phyloP scores from a whole-genome alignment of 2,888 invertebrate genomes.

The Crocallis elinguaria region DNA sequence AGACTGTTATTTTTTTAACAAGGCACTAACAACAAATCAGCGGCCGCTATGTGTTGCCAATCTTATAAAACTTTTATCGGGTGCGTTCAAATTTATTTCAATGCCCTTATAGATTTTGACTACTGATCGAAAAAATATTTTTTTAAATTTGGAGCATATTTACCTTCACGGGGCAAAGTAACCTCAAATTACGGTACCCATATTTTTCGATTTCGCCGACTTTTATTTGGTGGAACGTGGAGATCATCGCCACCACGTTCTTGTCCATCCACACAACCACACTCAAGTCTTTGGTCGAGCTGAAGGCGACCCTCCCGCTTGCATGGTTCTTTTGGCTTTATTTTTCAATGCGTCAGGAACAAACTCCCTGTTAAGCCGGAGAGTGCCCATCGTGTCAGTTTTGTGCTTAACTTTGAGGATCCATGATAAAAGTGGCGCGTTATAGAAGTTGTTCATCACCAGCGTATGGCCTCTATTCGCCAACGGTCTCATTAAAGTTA shows the following conservation, averaged over 20 bases:
- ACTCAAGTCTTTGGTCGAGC: constrained; percentile 33
- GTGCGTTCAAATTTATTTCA: neutral
- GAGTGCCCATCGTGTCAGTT: constrained; percentile 38
- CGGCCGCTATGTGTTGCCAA: neutral
- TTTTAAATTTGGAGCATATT: constrained; percentile 2
- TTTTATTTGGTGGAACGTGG: constrained; percentile 5
- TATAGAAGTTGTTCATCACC: constrained; percentile 44
- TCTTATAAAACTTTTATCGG: constrained; percentile 15
- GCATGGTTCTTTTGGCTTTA: constrained; percentile 23
- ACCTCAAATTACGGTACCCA: neutral
- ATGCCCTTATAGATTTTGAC: neutral
- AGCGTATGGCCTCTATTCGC: constrained; percentile 38
- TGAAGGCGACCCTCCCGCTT: constrained; percentile 29
- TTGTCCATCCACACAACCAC: constrained; percentile 34
- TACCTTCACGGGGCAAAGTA: constrained; percentile 2
- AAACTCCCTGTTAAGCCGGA: constrained; percentile 38
- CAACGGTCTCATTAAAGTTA: constrained; percentile 29
- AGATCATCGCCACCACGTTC: constrained; percentile 11
- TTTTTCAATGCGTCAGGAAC: constrained; percentile 33
- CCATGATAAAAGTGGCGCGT: constrained; percentile 36
- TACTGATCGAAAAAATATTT: neutral
- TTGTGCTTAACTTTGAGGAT: constrained; percentile 29
- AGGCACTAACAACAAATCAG: neutral
- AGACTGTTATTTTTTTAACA: neutral
- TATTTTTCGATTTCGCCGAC: neutral